Percentiles rank a stretch among this genome's conserved stretches.
Conservation (phyloP, 2,797 vertebrate genomes). For the Phylloscopus collybita region DNA sequence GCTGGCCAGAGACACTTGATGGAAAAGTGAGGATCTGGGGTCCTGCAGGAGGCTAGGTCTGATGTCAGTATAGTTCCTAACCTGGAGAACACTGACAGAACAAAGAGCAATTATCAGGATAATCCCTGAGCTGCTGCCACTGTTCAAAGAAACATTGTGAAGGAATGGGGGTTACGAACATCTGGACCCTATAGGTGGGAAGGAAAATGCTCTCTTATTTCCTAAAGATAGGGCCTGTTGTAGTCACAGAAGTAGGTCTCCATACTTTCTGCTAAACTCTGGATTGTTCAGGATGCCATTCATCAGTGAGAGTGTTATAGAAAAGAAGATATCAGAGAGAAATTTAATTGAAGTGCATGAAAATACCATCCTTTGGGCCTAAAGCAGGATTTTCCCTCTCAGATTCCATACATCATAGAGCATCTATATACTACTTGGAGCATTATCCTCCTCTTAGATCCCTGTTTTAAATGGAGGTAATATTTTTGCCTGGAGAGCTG, state of each 20-base stretch:
- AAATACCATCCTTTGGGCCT: neutral
- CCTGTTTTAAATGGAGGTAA: neutral
- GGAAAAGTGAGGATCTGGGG: neutral
- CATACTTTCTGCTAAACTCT: neutral
- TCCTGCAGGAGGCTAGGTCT: neutral
- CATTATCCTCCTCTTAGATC: neutral
- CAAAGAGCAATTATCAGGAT: neutral
- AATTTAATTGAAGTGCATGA: neutral
- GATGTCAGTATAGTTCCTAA: neutral
- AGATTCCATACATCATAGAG: neutral
- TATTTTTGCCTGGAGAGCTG: neutral
- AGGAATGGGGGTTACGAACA: neutral
- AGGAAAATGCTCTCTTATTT: neutral
- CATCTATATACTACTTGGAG: neutral
- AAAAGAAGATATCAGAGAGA: neutral
- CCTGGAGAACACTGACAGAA: neutral
- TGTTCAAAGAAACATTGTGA: neutral
- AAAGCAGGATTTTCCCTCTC: neutral
- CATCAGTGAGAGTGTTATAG: neutral
- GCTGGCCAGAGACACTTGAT: rapidly evolving
- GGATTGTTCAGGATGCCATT: neutral
- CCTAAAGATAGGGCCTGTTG: neutral
- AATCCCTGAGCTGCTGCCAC: neutral
- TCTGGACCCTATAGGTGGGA: neutral
- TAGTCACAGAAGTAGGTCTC: neutral